Percentiles rank a stretch among this genome's conserved stretches.
Conservation (phyloP, 2,113 vertebrate species). For the Rhea pennata region DNA sequence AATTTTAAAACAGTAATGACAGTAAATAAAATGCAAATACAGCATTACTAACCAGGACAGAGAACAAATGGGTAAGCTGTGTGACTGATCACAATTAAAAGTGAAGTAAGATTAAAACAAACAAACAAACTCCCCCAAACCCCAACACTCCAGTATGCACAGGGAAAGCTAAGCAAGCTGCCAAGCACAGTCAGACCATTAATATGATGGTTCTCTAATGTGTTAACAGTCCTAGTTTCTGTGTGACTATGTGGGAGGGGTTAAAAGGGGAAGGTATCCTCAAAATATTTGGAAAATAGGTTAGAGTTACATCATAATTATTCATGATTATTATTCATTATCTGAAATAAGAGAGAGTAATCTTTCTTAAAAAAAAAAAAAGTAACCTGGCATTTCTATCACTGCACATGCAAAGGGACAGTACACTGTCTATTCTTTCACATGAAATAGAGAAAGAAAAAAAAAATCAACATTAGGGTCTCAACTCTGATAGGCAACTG, state of each 20-base stretch:
- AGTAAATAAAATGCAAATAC: neutral
- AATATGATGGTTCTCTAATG: neutral
- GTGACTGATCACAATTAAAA: neutral
- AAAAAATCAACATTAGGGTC: neutral
- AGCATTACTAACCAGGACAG: neutral
- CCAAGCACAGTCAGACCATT: neutral
- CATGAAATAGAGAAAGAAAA: neutral
- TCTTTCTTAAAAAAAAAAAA: neutral
- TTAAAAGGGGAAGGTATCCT: neutral
- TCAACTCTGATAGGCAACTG: neutral
- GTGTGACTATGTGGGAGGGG: neutral
- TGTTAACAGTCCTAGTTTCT: neutral
- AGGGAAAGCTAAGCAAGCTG: neutral
- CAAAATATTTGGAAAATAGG: neutral
- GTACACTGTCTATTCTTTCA: neutral
- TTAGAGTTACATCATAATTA: neutral
- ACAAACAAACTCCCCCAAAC: neutral
- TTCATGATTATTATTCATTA: neutral
- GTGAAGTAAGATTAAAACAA: neutral
- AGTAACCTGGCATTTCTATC: neutral
- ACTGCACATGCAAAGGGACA: neutral
- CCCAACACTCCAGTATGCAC: neutral
- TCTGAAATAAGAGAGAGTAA: neutral
- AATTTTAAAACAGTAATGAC: neutral
- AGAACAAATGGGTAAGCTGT: neutral